Evolutionary conservation across 30 jellyfish, hydroid and myxozoan species (phyloP), one percentile per base, ranked within the genome.

Genomic region (Rhopilema esculentum): DNA sequence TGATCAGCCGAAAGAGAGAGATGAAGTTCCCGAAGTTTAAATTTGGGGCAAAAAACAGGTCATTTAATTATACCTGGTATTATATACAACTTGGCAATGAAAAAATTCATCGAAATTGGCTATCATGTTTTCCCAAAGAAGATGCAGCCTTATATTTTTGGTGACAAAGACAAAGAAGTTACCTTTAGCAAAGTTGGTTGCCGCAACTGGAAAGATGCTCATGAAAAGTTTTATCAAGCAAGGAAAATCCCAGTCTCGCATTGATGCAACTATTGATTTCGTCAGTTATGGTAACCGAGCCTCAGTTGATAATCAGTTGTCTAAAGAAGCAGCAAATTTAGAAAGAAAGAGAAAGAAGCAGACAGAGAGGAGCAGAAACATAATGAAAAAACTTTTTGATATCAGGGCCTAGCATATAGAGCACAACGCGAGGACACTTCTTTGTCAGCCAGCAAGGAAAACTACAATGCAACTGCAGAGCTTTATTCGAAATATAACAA

Each of bases 141-240:
- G 91, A 81, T 81, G 72, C 83, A 62, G 91, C 49, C 8, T 81
- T 63, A 19, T 66, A 73, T 81, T 66, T 81, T 81, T 66, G 91
- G 91, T 21, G 71, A 66, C 33, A 31, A 31, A 81, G 64, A 62
- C 71, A 81, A 65, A 81, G 91, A 81, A n/a, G 71, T 23, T 19
- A 83, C 72, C 16, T 81, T 81, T 65, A 65, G 50, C 49, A 83
- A 81, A 65, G 71, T n/a, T 65, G 91, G 91, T 48, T 81, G 69
- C 71, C 1, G 70, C 52, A 81, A 81, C 40, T 81, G 91, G 91
- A 81, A 66, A 49, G 91, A 81, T 81, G 83, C 91, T 30, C 83
- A 63, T 63, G 91, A 65, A 68, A 32, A 49, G 91, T 66, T 81
- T 66, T 9, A 23, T n/a, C 82, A 64, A 63, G 49, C 91, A 81